Evolutionary conservation across 2,113 vertebrate genomes (phyloP).

Genomic region (Saimiri boliviensis): DNA sequence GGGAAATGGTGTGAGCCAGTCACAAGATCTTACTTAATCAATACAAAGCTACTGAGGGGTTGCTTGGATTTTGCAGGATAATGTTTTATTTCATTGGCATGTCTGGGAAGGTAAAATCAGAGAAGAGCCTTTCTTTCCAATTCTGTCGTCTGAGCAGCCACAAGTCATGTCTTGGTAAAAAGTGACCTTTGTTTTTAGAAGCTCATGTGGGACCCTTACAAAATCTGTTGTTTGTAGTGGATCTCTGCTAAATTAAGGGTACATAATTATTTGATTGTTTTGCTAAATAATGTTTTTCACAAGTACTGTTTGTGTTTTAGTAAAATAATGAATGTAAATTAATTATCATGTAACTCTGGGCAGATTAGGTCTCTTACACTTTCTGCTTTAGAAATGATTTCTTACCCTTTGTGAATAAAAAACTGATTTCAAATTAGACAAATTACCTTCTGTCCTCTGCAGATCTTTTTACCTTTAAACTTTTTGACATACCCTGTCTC

Average conservation of each 20-base stretch:
- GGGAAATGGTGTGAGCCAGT: neutral
- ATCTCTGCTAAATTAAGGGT: neutral
- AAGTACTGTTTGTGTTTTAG: neutral
- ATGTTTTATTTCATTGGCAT: fast-evolving
- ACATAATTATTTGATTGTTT: neutral
- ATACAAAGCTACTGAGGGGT: fast-evolving
- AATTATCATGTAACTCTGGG: neutral
- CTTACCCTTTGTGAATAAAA: neutral
- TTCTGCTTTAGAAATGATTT: conserved; percentile 28
- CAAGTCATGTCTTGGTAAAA: fast-evolving
- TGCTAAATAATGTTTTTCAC: neutral
- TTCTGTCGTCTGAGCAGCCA: no score
- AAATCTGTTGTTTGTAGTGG: neutral
- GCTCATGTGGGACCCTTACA: neutral
- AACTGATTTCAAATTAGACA: neutral
- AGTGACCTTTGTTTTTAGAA: neutral
- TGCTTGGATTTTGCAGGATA: neutral
- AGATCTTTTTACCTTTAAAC: neutral
- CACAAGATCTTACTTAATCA: neutral
- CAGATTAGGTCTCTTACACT: neutral
- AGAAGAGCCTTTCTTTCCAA: neutral
- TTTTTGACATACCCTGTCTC: neutral
- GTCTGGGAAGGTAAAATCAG: neutral
- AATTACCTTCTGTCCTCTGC: neutral
- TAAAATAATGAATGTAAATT: neutral